These are phyloP conservation scores for Drosophila equinoxialis DNA, from an alignment of 1,140 invertebrate species.

Conservation along the genomic window DNA sequence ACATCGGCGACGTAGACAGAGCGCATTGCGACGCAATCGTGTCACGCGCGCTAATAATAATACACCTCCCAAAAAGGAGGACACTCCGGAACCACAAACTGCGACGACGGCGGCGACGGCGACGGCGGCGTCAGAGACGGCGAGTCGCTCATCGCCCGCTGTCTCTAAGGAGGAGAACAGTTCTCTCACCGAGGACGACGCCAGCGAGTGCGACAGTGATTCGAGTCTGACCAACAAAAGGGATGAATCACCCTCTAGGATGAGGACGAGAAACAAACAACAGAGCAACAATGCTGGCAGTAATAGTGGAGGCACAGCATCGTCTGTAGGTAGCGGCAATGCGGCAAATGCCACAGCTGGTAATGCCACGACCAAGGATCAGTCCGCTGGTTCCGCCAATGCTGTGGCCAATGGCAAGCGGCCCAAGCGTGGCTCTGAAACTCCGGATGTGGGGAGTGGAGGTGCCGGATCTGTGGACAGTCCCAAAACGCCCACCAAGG, in stretches of 20 bases:
- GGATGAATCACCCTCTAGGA: conserved; percentile 92
- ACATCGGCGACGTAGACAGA: conserved; percentile 93
- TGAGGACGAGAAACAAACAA: conserved; percentile 93
- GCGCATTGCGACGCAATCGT: conserved; percentile 93
- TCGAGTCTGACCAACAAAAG: conserved; percentile 88
- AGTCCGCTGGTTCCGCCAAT: conserved; percentile 79
- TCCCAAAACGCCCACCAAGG: conserved; percentile 85
- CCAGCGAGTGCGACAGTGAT: conserved; percentile 96
- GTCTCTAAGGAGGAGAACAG: conserved; percentile 89
- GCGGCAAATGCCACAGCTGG: conserved; percentile 43
- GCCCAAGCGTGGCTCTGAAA: conserved; percentile 89
- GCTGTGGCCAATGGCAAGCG: conserved; percentile 85
- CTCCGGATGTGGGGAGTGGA: conserved; percentile 84
- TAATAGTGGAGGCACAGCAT: conserved; percentile 45
- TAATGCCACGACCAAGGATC: conserved; percentile 62
- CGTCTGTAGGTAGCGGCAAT: conserved; percentile 41
- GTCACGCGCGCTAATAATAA: conserved; percentile 88
- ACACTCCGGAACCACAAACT: conserved; percentile 83
- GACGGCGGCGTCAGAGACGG: conserved; percentile 81
- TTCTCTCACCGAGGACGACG: conserved; percentile 96
- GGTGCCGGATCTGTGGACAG: conserved; percentile 78
- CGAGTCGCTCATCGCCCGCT: conserved; percentile 86
- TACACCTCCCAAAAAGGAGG: conserved; percentile 83
- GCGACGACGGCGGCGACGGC: conserved; percentile 80
- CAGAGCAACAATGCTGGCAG: conserved; percentile 61